A percentile compares a stretch with the other conserved stretches of the same genome.
Conservation (phyloP, 2,797 vertebrate species). For the Leptodactylus fallax region DNA sequence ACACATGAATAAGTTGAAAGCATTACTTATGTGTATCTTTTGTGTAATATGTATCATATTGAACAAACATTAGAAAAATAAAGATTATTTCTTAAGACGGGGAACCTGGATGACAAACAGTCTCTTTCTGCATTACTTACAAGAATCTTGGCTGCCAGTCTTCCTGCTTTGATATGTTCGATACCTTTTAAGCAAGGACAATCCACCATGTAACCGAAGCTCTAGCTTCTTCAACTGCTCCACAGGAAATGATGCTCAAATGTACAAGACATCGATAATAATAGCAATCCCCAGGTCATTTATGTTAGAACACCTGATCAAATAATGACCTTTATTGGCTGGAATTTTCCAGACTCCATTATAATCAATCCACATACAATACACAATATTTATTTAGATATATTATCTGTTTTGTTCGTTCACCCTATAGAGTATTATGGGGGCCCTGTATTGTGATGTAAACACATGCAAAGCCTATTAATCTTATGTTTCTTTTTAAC, state of each 20-base stretch:
- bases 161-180: neutral
- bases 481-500: neutral
- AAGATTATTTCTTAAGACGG: neutral
- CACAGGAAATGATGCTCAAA: constrained; percentile 45
- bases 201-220: constrained; percentile 10
- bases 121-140: constrained; percentile 12
- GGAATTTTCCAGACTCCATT: constrained; percentile 16
- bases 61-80: neutral
- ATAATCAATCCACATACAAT: neutral
- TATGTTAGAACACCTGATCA: constrained; percentile 46
- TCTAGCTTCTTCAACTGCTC: constrained; percentile 7
- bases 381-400: constrained; percentile 20
- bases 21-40: too few relatives aligned
- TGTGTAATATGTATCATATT: neutral
- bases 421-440: neutral
- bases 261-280: constrained; percentile 31
- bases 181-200: constrained; percentile 10
- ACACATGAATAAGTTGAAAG: neutral
- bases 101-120: neutral
- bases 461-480: too few relatives aligned
- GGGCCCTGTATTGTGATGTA: constrained; percentile 1
- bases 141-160: neutral
- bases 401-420: neutral
- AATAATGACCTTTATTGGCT: constrained; percentile 35
- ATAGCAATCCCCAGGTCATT: constrained; percentile 20